A percentile compares a stretch with the other conserved stretches of the same genome.
phyloP scores from a whole-genome alignment of 2,113 vertebrate genomes.

The Cyphomyrus plagiostoma region DNA sequence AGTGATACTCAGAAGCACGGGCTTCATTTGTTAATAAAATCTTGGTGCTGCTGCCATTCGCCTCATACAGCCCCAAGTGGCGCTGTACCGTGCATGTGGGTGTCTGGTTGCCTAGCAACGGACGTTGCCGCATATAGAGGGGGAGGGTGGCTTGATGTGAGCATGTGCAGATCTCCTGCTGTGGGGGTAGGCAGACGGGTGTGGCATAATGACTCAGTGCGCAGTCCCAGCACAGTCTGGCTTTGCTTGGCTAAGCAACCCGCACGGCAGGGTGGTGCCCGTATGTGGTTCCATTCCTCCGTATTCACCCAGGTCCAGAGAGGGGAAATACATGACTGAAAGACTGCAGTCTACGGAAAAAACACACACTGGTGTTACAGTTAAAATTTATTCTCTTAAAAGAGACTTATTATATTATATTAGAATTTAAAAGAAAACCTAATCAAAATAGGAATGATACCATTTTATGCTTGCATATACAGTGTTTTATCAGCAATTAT shows the following conservation, averaged over 20 bases:
- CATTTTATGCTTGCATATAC: not conserved
- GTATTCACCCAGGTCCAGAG: not conserved
- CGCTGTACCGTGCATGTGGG: not conserved
- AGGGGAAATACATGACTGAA: not conserved
- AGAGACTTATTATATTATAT: not conserved
- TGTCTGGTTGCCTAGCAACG: not conserved
- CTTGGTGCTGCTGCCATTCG: not conserved
- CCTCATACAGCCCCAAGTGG: not conserved
- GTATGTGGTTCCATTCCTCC: not conserved
- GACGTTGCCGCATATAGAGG: not conserved
- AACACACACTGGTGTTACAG: not conserved
- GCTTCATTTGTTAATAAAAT: not conserved
- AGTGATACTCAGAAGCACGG: not conserved
- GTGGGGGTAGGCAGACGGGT: not conserved
- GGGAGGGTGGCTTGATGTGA: not conserved
- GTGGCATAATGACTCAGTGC: not conserved
- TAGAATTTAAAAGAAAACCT: not conserved
- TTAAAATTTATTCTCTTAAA: not conserved
- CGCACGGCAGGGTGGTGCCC: not conserved
- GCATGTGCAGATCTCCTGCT: constrained; percentile 8
- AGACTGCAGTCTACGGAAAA: not conserved
- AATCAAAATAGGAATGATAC: not conserved
- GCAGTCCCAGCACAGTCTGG: not conserved
- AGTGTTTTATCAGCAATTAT: too few species aligned
- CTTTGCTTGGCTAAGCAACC: not conserved